These are phyloP conservation scores for Ptychodera flava DNA, from an alignment of 35 echinoderm and acorn worm species.

Conservation along the genomic window DNA sequence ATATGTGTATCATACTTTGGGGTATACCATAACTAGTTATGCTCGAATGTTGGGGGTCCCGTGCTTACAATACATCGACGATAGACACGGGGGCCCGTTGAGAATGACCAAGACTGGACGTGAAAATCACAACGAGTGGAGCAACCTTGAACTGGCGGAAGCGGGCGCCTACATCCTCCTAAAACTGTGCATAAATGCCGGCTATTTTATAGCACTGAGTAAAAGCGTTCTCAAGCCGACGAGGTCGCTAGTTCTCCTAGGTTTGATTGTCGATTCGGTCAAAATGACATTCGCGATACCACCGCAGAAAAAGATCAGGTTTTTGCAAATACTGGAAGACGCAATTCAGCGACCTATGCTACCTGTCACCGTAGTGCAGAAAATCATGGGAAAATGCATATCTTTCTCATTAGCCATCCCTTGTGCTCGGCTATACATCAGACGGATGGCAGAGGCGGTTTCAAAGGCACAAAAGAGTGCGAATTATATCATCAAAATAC, in stretches of 20 bases:
- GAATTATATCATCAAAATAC: not conserved
- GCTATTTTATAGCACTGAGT: not conserved
- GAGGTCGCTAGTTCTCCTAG: not conserved
- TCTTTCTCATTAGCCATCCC: not conserved
- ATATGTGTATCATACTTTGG: not conserved
- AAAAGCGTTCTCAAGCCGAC: not conserved
- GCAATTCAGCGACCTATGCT: not conserved
- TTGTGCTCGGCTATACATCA: not conserved
- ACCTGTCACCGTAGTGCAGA: not conserved
- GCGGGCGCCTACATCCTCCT: not conserved
- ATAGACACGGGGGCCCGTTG: not conserved
- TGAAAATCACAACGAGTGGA: not conserved
- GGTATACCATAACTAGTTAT: not conserved
- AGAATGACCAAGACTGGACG: not conserved
- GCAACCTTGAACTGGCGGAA: not conserved
- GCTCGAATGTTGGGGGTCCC: not conserved
- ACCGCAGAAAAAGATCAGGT: not conserved
- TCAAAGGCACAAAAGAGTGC: not conserved
- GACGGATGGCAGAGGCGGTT: not conserved
- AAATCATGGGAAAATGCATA: not conserved
- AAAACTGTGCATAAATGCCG: not conserved
- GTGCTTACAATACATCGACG: not conserved
- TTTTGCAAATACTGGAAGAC: not conserved
- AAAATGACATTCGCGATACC: not conserved
- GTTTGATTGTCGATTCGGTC: not conserved